Percentiles rank a stretch among this genome's conserved stretches.
Conservation (phyloP, 2,888 invertebrate species). For the Lasioglossum morio region DNA sequence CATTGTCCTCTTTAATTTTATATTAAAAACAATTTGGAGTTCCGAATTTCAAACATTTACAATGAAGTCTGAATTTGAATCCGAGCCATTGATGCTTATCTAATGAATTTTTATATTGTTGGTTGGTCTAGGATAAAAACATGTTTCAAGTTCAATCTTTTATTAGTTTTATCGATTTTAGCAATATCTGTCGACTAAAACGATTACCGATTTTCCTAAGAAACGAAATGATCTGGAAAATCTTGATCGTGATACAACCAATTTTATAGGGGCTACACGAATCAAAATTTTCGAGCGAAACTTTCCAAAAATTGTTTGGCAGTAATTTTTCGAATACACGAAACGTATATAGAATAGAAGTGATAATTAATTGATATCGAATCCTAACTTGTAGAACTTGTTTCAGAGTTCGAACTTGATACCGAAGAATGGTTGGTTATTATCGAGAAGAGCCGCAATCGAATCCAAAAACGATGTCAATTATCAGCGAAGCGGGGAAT, state of each 20-base stretch:
- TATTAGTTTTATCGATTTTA: no score
- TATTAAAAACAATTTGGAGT: no score
- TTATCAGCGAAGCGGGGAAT: constrained; percentile 49
- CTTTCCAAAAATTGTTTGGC: not conserved
- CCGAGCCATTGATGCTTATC: no score
- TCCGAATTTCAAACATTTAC: no score
- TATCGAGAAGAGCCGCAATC: constrained; percentile 71
- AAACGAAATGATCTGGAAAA: not conserved
- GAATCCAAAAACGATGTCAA: constrained; percentile 65
- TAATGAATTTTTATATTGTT: no score
- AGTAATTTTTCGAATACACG: not conserved
- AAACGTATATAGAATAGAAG: not conserved
- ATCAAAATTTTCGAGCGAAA: not conserved
- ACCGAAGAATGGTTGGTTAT: constrained; percentile 75
- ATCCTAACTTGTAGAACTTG: not conserved
- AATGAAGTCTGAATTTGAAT: no score
- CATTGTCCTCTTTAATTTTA: no score
- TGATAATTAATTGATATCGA: not conserved
- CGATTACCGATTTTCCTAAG: not conserved
- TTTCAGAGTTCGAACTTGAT: constrained; percentile 25
- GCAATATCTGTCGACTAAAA: no score
- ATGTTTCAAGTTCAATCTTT: no score
- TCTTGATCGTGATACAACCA: not conserved
- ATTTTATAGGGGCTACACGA: not conserved
- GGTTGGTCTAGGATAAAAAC: no score